These are phyloP conservation scores for Pedetes capensis DNA, from an alignment of 2,113 vertebrate species.

Conservation along the genomic window DNA sequence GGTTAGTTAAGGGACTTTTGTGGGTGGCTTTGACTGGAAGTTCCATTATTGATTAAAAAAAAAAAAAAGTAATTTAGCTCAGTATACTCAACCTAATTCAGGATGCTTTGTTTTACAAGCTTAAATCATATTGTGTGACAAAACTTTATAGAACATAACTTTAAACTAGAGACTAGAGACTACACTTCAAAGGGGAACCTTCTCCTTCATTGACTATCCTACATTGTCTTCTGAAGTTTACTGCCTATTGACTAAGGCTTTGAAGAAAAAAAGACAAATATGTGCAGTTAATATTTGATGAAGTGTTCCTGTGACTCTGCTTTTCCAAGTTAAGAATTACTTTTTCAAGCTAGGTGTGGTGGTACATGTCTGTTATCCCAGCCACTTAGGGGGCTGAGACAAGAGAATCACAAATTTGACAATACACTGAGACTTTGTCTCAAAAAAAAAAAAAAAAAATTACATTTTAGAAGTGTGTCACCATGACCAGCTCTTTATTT, in stretches of 20 bases:
- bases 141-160: neutral
- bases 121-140: neutral
- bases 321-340: conserved; percentile 39
- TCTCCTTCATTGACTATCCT: neutral
- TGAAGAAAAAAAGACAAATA: conserved; percentile 15
- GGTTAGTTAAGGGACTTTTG: neutral
- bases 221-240: neutral
- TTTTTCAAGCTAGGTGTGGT: neutral
- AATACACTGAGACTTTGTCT: neutral
- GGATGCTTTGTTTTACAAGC: neutral
- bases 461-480: no score
- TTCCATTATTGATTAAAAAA: neutral
- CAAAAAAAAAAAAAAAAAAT: neutral
- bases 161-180: conserved; percentile 1
- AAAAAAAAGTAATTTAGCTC: neutral
- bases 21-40: neutral
- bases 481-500: neutral
- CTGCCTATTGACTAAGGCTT: neutral
- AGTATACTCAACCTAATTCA: neutral
- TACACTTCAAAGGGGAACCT: neutral
- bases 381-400: neutral
- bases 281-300: neutral
- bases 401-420: neutral
- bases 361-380: neutral
- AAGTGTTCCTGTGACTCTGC: neutral